Conservation (phyloP, 2,113 vertebrate species). For the Pituophis catenifer region DNA sequence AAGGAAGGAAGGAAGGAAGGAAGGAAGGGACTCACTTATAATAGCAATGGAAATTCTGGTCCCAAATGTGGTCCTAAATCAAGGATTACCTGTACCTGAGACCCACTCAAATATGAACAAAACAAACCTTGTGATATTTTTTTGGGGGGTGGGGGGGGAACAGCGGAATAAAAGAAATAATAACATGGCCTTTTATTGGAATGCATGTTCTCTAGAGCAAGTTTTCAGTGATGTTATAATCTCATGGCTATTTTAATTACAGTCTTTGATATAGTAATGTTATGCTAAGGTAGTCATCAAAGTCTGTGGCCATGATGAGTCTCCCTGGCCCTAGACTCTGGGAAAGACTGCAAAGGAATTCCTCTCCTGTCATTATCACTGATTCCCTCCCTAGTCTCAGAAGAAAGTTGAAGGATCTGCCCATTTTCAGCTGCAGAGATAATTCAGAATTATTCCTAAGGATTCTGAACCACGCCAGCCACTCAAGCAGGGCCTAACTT, state of each 20-base stretch:
- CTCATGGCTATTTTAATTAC: not conserved
- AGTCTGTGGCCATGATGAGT: not conserved
- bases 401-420: too few relatives aligned
- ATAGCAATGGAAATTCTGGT: not conserved
- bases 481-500: not conserved
- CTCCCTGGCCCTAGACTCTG: not conserved
- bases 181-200: not conserved
- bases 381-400: not conserved
- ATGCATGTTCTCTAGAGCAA: not conserved
- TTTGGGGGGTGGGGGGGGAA: not conserved
- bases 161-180: not conserved
- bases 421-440: not conserved
- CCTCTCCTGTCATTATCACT: not conserved
- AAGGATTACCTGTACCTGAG: not conserved
- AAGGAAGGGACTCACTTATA: not conserved
- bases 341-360: not conserved
- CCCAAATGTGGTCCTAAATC: too few relatives aligned
- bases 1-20: too few relatives aligned
- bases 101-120: not conserved
- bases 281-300: not conserved
- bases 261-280: not conserved
- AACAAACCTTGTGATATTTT: not conserved
- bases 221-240: not conserved
- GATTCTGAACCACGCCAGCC: not conserved
- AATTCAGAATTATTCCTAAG: not conserved